Conservation (phyloP, 2,113 vertebrate genomes). For the Macaca fascicularis region DNA sequence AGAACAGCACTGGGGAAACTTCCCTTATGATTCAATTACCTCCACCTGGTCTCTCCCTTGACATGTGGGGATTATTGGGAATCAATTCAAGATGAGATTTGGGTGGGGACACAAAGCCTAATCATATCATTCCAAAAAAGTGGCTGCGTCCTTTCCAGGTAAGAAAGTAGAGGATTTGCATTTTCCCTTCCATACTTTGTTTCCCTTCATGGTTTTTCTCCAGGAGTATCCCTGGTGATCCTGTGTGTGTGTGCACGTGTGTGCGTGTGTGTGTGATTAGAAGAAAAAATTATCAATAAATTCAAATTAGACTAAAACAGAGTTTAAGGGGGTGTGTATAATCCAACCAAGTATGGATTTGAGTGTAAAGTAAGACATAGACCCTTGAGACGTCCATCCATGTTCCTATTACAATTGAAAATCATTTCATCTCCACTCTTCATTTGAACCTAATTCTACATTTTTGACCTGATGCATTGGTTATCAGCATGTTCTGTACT, state of each 20-base stretch:
- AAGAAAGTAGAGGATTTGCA: neutral
- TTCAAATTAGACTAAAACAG: neutral
- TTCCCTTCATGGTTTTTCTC: neutral
- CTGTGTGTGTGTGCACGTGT: neutral
- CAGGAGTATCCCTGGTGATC: neutral
- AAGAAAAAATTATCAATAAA: neutral
- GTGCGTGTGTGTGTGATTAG: neutral
- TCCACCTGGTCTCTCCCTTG: no score
- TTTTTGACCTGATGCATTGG: neutral
- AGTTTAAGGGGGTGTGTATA: neutral
- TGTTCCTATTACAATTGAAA: neutral
- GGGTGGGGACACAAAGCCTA: no score
- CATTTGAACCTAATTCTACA: neutral
- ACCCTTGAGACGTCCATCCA: neutral
- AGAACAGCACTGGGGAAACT: no score
- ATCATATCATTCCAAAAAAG: neutral
- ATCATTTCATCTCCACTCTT: neutral
- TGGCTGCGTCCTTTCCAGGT: neutral
- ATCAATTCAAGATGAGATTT: no score
- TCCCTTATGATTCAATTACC: no score
- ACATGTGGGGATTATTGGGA: no score
- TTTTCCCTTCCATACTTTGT: neutral
- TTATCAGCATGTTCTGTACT: neutral
- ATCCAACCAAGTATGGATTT: neutral
- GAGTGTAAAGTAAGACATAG: neutral